Conservation (phyloP, 1,140 invertebrate genomes). For the Orius insidiosus region DNA sequence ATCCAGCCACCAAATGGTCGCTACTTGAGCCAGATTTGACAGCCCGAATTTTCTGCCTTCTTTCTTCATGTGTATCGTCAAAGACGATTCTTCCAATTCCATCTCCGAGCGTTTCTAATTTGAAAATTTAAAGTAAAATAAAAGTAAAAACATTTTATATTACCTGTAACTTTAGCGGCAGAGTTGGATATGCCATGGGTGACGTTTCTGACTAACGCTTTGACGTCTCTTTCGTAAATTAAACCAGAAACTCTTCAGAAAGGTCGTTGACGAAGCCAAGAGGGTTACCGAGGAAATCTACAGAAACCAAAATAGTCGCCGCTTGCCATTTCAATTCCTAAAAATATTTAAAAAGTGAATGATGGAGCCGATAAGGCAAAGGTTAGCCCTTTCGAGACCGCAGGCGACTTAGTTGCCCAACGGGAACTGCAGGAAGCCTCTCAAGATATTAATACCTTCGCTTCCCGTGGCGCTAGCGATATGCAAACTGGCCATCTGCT, state of each 20-base stretch:
- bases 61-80: conserved; percentile 76
- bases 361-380: no score
- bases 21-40: conserved; percentile 34
- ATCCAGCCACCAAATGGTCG: conserved; percentile 73
- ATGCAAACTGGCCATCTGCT: no score
- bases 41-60: conserved; percentile 57
- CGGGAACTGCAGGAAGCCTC: no score
- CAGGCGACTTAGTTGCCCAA: no score
- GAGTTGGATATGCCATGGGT: conserved; percentile 95
- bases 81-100: conserved; percentile 76
- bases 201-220: conserved; percentile 83
- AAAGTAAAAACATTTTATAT: background rate
- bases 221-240: conserved; percentile 77
- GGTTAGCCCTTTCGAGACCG: no score
- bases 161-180: conserved; percentile 74
- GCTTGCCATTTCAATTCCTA: conserved; percentile 90
- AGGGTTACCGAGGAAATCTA: conserved; percentile 95
- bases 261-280: conserved; percentile 89
- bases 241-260: conserved; percentile 81
- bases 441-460: no score
- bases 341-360: conserved; percentile 11
- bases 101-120: conserved; percentile 69
- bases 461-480: no score
- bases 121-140: background rate
- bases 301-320: conserved; percentile 82